phyloP scores from a whole-genome alignment of 1,140 invertebrate species.

The Chymomyza costata region DNA sequence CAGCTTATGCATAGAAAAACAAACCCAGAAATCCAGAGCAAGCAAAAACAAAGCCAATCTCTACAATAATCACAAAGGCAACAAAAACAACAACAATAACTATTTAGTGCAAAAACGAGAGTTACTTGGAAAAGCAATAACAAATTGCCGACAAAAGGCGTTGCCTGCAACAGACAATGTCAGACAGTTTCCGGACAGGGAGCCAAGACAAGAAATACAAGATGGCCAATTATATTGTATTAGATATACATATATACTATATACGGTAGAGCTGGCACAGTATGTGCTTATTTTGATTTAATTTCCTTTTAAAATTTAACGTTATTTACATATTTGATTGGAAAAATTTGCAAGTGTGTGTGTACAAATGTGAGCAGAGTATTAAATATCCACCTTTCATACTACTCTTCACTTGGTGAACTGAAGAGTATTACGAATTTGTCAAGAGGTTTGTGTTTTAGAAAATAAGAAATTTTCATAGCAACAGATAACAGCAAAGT shows the following conservation, averaged over 20 bases:
- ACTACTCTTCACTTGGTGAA: too few species aligned
- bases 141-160: conserved; percentile 52
- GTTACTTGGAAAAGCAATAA: conserved; percentile 14
- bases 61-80: too few species aligned
- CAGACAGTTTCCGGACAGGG: conserved; percentile 8
- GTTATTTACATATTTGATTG: conserved; percentile 70
- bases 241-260: conserved; percentile 32
- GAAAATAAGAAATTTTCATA: too few species aligned
- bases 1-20: conserved; percentile 41
- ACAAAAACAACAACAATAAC: conserved; percentile 12
- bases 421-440: too few species aligned
- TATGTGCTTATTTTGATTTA: conserved; percentile 67
- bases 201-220: conserved; percentile 10
- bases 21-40: conserved; percentile 7
- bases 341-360: conserved; percentile 38
- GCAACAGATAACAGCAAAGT: too few species aligned
- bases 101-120: conserved; percentile 19
- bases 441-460: too few species aligned
- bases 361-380: conserved; percentile 2
- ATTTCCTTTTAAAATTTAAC: conserved; percentile 56
- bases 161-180: conserved; percentile 34
- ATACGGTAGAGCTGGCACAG: conserved; percentile 2
- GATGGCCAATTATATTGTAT: conserved; percentile 57
- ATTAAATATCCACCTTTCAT: too few species aligned
- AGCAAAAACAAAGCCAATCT: too few species aligned